Base-by-base conservation (phyloP, 2,888 invertebrate genomes). In the Sinodicranocentrus sp. region DNA sequence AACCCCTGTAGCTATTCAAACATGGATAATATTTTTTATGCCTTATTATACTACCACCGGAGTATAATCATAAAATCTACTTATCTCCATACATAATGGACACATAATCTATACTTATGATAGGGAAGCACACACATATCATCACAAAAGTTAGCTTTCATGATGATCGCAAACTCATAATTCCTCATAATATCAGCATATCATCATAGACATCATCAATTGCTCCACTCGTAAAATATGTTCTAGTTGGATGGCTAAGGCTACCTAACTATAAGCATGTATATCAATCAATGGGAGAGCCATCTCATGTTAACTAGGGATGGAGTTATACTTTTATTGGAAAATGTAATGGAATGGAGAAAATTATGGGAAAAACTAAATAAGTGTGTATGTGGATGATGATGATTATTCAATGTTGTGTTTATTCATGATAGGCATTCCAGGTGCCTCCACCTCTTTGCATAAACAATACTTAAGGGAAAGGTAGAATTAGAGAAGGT, bases 101-200 rank as follows among this genome's bases (percentile, higher is more conserved):
- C 23, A 52, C 52, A 63, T 63, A 63, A 76, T 76, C 76, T 76
- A 67, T 65, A 65, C 76, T 65, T 76, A 76, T 76, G 26, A 52
- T 33, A 28, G 25, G 28, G 15, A 57, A 15, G 52, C 25, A 13
- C 15, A 57, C 1, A 33, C 21, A 71, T 33, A 71, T 10, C 33
- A 57, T 57, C 15, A 48, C 2, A 48, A 13, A 17, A 25, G 17
- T 28, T 61, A 33, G n/a, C 65, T 59, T 57, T 70, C 59, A 44
- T 19, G 70, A 72, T 72, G 72, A 80, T 67, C 72, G 65, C 72
- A 80, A 80, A 80, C 67, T 72, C 79, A 65, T 80, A 80, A 72
- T 72, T 72, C 65, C 80, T 80, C 80, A 80, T 72, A 79, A 79
- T 73, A 72, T 80, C 72, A 72, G 26, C 72, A 72, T 73, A 71